A percentile compares a stretch with the other conserved stretches of the same genome.
Evolutionary conservation across 2,797 vertebrate genomes (phyloP).

Genomic region (Coluber constrictor): DNA sequence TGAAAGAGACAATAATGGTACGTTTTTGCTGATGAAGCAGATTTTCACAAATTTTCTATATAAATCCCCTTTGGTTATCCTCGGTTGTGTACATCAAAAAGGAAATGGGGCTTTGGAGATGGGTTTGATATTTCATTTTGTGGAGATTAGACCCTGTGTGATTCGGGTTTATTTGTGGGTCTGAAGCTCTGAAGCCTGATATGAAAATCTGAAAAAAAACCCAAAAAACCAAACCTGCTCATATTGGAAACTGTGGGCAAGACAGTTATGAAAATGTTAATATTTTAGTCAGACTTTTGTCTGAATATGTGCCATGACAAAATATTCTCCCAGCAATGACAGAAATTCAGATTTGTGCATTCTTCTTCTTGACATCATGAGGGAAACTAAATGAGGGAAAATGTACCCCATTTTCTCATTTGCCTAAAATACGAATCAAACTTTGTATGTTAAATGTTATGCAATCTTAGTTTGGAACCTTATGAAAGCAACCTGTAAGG

Average conservation of each 20-base stretch:
- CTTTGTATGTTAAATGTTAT: not conserved
- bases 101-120: not conserved
- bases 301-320: not conserved
- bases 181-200: not conserved
- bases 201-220: not conserved
- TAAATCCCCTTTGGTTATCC: not conserved
- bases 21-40: slow-evolving; percentile 52
- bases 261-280: not conserved
- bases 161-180: not conserved
- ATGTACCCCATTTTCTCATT: not conserved
- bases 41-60: not conserved
- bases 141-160: not conserved
- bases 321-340: not conserved
- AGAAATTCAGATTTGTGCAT: not conserved
- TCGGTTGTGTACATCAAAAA: not conserved
- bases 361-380: not conserved
- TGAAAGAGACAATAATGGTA: slow-evolving; percentile 83
- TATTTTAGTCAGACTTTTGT: not conserved
- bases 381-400: not conserved
- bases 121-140: not conserved
- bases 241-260: not conserved
- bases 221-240: not conserved
- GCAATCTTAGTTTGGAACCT: not conserved
- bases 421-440: not conserved
- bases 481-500: not conserved